These are phyloP conservation scores for Oscheius sp. DNA, from an alignment of 2,888 invertebrate genomes.

Conservation along the genomic window DNA sequence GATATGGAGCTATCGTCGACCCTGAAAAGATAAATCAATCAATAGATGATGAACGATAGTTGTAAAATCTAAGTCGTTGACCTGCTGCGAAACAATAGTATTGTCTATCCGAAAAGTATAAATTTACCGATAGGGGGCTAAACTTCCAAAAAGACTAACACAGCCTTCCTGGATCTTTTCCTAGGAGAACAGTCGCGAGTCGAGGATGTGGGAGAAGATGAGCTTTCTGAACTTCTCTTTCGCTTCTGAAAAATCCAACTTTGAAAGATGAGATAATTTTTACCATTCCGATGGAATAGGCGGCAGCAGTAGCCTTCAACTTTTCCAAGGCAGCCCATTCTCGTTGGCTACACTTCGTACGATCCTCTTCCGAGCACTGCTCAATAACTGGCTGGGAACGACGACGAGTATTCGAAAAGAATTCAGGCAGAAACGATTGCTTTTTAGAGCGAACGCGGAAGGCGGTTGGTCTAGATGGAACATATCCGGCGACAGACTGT, in stretches of 20 bases:
- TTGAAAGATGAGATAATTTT: background rate
- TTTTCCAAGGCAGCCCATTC: constrained; percentile 40
- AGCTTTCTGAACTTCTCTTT: background rate
- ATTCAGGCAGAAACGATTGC: constrained; percentile 41
- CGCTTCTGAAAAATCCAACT: background rate
- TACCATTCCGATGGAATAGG: constrained; percentile 8
- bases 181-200: background rate
- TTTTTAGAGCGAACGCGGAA: constrained; percentile 5
- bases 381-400: constrained; percentile 16
- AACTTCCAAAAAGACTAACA: constrained; percentile 27
- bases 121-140: constrained; percentile 2
- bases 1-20: background rate
- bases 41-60: background rate
- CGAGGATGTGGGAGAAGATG: background rate
- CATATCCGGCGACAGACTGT: constrained; percentile 21
- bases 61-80: background rate
- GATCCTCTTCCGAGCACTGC: constrained; percentile 35
- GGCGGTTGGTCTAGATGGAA: background rate
- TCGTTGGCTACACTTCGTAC: constrained; percentile 36
- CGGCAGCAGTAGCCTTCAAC: constrained; percentile 18
- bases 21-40: background rate
- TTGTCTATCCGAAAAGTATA: background rate
- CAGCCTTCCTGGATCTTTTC: constrained; percentile 16
- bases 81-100: background rate
- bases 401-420: constrained; percentile 39